A percentile compares a stretch with the other conserved stretches of the same genome.
Evolutionary conservation across 2,888 invertebrate genomes (phyloP).

Genomic region (Leptogaster cylindrica): DNA sequence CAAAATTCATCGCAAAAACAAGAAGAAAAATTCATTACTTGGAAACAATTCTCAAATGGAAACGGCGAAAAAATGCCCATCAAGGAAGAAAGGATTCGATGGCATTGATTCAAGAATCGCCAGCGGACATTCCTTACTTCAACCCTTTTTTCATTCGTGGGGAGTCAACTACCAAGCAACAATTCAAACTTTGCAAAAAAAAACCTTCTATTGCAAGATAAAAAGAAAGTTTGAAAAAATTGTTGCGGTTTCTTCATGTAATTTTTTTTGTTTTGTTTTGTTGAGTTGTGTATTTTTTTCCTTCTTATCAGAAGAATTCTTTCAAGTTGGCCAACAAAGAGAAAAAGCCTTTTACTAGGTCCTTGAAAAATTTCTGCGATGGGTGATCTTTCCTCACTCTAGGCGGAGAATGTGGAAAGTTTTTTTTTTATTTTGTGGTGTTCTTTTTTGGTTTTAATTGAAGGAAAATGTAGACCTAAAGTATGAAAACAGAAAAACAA

Average conservation of each 20-base stretch:
- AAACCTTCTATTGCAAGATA: slow-evolving; percentile 1
- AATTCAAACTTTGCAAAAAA: slow-evolving; percentile 6
- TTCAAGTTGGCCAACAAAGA: slow-evolving; percentile 6
- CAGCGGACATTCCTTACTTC: background rate
- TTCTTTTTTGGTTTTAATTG: slow-evolving; percentile 9
- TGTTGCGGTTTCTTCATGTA: slow-evolving; percentile 9
- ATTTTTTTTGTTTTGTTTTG: too few relatives aligned
- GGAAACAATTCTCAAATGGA: too few relatives aligned
- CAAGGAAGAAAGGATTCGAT: too few relatives aligned
- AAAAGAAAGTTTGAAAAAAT: slow-evolving; percentile 6
- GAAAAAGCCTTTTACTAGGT: slow-evolving; percentile 7
- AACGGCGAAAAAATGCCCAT: too few relatives aligned
- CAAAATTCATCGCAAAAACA: too few relatives aligned
- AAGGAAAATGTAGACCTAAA: slow-evolving; percentile 4
- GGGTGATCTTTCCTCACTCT: background rate
- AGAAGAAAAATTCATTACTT: too few relatives aligned
- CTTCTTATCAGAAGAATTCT: slow-evolving; percentile 2
- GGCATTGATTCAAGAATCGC: background rate
- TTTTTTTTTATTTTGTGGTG: background rate
- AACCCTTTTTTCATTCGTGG: background rate
- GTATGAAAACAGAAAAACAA: background rate
- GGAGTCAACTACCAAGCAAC: slow-evolving; percentile 6
- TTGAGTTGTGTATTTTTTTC: too few relatives aligned
- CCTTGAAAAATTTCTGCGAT: background rate
- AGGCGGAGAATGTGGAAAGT: slow-evolving; percentile 1